These are phyloP conservation scores for Magallana gigas DNA, from an alignment of 1,140 invertebrate genomes.

Conservation along the genomic window DNA sequence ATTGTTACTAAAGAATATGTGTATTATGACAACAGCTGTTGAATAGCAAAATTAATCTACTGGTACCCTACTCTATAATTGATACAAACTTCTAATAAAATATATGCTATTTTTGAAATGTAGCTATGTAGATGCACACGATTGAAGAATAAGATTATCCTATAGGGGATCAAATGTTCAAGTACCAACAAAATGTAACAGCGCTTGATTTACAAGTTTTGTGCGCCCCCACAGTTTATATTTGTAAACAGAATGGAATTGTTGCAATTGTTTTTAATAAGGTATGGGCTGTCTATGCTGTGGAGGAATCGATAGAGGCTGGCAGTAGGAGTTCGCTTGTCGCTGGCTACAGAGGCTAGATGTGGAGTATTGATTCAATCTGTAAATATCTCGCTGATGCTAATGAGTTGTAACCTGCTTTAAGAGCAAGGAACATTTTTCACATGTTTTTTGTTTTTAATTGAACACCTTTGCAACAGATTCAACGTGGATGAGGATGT, in stretches of 20 bases:
- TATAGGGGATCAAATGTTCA: background rate
- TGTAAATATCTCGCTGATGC: conserved; percentile 14
- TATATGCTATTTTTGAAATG: too few species aligned
- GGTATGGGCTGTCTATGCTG: background rate
- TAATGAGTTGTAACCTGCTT: background rate
- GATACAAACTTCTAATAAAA: too few species aligned
- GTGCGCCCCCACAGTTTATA: background rate
- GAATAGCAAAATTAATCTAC: too few species aligned
- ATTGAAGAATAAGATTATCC: too few species aligned
- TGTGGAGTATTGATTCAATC: conserved; percentile 1
- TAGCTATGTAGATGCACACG: too few species aligned
- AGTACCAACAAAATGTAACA: background rate
- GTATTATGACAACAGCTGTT: too few species aligned
- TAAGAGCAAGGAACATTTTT: background rate
- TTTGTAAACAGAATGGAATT: conserved; percentile 13
- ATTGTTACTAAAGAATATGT: too few species aligned
- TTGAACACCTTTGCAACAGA: too few species aligned
- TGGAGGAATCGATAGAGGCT: background rate
- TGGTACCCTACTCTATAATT: too few species aligned
- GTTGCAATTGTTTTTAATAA: conserved; percentile 10
- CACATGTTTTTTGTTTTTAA: background rate
- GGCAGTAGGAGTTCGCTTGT: background rate
- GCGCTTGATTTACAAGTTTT: background rate
- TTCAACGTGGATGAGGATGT: too few species aligned
- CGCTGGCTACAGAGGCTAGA: background rate